Conservation (phyloP, 1,140 invertebrate species). For the Meteorus sp. region DNA sequence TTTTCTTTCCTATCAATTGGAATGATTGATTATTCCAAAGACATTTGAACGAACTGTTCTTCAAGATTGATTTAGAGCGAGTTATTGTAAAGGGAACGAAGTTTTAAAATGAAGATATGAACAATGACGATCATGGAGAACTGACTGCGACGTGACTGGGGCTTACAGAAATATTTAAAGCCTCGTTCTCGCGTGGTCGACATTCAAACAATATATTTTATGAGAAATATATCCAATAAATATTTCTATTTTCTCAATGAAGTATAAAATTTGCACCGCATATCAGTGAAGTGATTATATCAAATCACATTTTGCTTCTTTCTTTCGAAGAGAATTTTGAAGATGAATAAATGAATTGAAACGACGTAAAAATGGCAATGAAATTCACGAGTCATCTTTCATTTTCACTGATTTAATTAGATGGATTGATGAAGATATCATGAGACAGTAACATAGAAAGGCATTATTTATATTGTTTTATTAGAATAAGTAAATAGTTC, state of each 20-base stretch:
- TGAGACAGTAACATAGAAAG: slow-evolving; percentile 14
- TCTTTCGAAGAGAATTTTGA: too few species aligned
- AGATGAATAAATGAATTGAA: too few species aligned
- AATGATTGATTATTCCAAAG: not conserved
- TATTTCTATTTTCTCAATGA: too few species aligned
- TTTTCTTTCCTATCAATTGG: not conserved
- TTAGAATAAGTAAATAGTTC: too few species aligned
- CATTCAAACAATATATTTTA: not conserved
- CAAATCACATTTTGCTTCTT: too few species aligned
- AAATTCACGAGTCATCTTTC: too few species aligned
- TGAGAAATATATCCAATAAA: too few species aligned
- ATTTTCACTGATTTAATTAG: too few species aligned
- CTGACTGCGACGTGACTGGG: slow-evolving; percentile 6
- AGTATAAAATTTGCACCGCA: too few species aligned
- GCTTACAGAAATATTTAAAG: not conserved
- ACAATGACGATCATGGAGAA: not conserved
- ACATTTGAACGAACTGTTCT: not conserved
- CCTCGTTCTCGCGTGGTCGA: slow-evolving; percentile 2
- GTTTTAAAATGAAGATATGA: not conserved
- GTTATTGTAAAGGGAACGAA: not conserved
- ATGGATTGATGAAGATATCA: too few species aligned
- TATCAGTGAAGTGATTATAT: too few species aligned
- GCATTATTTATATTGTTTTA: slow-evolving; percentile 35
- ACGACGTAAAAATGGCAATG: too few species aligned
- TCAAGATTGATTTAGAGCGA: not conserved